Base-by-base conservation (phyloP, 2,888 invertebrate species). In the Leptopilina syphax region DNA sequence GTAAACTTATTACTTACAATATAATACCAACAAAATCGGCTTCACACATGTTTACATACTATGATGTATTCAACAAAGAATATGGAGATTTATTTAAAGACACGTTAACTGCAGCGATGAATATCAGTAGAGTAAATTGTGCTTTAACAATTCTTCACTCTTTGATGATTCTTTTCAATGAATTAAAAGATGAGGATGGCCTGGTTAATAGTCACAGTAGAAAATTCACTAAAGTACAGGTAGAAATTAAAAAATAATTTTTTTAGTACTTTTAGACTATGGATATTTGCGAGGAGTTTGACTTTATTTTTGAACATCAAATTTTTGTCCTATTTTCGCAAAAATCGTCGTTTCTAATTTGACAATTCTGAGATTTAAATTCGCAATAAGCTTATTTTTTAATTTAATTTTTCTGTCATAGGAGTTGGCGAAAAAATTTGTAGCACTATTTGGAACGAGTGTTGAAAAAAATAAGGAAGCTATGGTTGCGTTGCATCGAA, bases 1-100 rank as follows among this genome's bases (percentile, higher is more conserved):
- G 98, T 93, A 99, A 99, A 93, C 94, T 99, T 73, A 96, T 99
- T 87, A 98, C 99, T 77, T 99, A 99, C 93, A 99, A 99, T 92
- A 97, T 99, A 85, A 95, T 99, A 92, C 97, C 97, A 54, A 97
- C 98, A 1, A 95, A 96, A 90, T 95, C 97, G 86, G 98, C 98
- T 13, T 97, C 98, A 0, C 97, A 98, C 91, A 96, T 99, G 80
- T 98, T 99, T 93, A 98, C 98, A 91, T 97, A 99, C 92, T 99
- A 99, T 92, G 98, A 98, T 82, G 98, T 97, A 95, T 98, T 97
- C 92, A 98, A 98, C 93, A 98, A 98, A 91, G 98, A 99, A 92
- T 99, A 98, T 93, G 99, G 99, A 76, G 99, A 99, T 92, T 99
- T 99, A 77, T 96, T 99, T 85, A 99, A 99, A 93, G 96, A 98